Conservation (phyloP, 2,888 invertebrate species). For the Tipula helvola region DNA sequence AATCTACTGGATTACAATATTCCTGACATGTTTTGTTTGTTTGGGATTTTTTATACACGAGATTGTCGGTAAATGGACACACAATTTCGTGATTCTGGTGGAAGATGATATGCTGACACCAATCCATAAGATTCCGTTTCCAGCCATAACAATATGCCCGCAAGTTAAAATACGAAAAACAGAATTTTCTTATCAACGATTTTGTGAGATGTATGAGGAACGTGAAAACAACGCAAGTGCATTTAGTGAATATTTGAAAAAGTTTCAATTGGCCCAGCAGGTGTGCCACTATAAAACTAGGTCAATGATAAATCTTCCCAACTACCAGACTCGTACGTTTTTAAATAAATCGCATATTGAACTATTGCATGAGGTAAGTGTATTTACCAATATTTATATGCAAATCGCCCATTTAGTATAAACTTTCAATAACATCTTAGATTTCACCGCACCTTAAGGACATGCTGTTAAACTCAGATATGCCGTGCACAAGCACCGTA, state of each 20-base stretch:
- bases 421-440: not conserved
- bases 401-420: not conserved
- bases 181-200: not conserved
- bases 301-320: not conserved
- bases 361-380: not conserved
- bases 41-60: not conserved
- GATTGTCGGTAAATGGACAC: not conserved
- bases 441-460: not conserved
- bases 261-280: not conserved
- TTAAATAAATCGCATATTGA: not conserved
- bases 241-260: not conserved
- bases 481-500: not conserved
- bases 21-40: not conserved
- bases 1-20: not conserved
- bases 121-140: not conserved
- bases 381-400: not conserved
- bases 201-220: not conserved
- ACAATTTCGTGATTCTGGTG: not conserved
- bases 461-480: not conserved
- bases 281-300: not conserved
- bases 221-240: not conserved
- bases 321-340: not conserved
- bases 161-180: not conserved
- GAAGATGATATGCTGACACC: not conserved
- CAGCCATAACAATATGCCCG: not conserved